Evolutionary conservation across 2,797 vertebrate genomes (phyloP), one percentile per base, ranked within the genome.

Genomic region (Cuniculus paca): DNA sequence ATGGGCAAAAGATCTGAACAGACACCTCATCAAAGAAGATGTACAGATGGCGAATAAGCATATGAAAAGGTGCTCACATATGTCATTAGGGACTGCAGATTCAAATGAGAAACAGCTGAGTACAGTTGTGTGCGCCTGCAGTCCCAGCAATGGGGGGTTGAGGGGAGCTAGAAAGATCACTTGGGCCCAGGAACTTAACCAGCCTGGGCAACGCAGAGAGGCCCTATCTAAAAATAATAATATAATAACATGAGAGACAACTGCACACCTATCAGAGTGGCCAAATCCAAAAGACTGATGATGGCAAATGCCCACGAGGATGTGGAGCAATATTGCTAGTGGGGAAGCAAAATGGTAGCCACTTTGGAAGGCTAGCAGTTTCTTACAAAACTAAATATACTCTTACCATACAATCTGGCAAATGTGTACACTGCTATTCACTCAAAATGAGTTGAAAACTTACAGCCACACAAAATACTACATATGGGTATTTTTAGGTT

Each of bases 1-100:
- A 83, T 93, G 36, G 89, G 70, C 54, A 88, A 58, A 93, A 56
- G 56, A 75, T 94, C 74, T 79, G 45, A 94, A 94, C 22, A 77
- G 77, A 79, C 8, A 75, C 13, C 58, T 88, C 82, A 95, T 9
- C 34, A 85, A 63, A 75, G 54, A 95, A 86, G 7, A 81, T 52
- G 24, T 26, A 92, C 19, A 93, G 28, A 91, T 75, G 56, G 28
- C 8, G 95, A 68, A 90, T 90, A 86, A 82, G 6, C 83, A 70
- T 65, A 82, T 36, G 17, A 80, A 87, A 93, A 95, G 54, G 56
- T 22, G 20, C 50, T 78, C 45, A 39, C 6, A 39, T 65, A 74
- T n/a, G 48, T 78, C 48, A 52, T 34, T 78, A 34, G 17, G 48
- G 31, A 78, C 31, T 52, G 48, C 45, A 78, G 17, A n/a, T 78